Conservation (phyloP, 2,797 vertebrate species). For the Champsocephalus gunnari region DNA sequence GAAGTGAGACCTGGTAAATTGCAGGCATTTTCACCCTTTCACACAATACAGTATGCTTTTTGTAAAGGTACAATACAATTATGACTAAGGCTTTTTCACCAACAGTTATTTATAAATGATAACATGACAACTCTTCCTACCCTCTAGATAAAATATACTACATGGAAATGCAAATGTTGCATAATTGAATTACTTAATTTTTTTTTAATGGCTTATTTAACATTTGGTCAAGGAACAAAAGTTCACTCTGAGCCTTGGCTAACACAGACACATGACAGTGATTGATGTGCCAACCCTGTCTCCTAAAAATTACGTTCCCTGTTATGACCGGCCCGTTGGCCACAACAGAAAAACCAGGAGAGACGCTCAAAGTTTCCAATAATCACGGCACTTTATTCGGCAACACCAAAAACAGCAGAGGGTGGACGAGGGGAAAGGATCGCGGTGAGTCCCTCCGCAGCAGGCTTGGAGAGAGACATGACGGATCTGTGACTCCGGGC, state of each 20-base stretch:
- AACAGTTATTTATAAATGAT: neutral
- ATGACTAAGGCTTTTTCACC: too few relatives aligned
- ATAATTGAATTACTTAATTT: neutral
- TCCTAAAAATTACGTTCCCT: too few relatives aligned
- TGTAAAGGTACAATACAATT: too few relatives aligned
- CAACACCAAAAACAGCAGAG: too few relatives aligned
- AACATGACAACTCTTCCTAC: neutral
- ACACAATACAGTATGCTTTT: neutral
- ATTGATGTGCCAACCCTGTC: neutral
- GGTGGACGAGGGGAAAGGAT: too few relatives aligned
- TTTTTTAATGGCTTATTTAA: neutral
- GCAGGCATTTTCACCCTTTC: neutral
- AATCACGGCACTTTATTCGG: too few relatives aligned
- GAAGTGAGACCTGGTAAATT: neutral
- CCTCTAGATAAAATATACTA: neutral
- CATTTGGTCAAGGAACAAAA: neutral
- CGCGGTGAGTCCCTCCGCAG: too few relatives aligned
- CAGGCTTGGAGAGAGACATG: too few relatives aligned
- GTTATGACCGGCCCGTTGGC: too few relatives aligned
- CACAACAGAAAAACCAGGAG: too few relatives aligned
- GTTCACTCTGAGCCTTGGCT: neutral
- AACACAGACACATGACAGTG: neutral
- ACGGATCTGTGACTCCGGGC: too few relatives aligned
- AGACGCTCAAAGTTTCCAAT: too few relatives aligned
- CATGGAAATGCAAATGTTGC: neutral